Evolutionary conservation across 1,140 invertebrate species (phyloP), one percentile per base, ranked within the genome.

Genomic region (Brachionus rotundiformis): DNA sequence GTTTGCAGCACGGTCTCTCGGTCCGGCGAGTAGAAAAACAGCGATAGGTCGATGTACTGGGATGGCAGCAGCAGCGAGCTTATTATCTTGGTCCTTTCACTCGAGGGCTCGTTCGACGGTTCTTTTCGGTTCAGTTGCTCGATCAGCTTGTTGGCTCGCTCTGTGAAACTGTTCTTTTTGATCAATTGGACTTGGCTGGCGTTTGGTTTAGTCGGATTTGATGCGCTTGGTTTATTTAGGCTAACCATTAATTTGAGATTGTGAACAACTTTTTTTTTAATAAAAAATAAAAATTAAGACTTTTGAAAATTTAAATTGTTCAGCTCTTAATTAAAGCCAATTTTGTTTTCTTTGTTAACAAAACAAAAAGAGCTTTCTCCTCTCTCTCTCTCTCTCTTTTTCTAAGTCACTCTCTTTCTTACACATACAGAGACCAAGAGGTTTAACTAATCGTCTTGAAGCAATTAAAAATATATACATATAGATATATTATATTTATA

Each of bases 91-190:
- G 68, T 25, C 13, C 44, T 8, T 10, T 73, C 5, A 41, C 16
- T 39, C 5, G 8, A 11, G 7, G 3, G 10, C 19, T 44, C 68
- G 13, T 2, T 19, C 2, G 23, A 23, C 31, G 65, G 16, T 11
- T 73, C 68, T 73, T 29, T 10, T 73, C 41, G 11, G 25, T 73
- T 39, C 23, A 73, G 44, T 1, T 73, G 68, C 44, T 73, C 10
- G 11, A 73, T 73, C 11, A 73, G n/a, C 44, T 73, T 73, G 36
- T 25, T 73, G 10, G 68, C 68, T 27, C 68, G 68, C 19, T 73
- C 68, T 44, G 68, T 73, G 36, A 73, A 73, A 25, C 68, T 73
- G 29, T 73, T 73, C 36, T 73, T 73, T 73, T 73, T 73, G 25
- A 4, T 44, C 33, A 73, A 25, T 73, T 73, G 36, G 3, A 16